Conservation (phyloP, 2,888 invertebrate species). For the Acanthosepion lycidas region DNA sequence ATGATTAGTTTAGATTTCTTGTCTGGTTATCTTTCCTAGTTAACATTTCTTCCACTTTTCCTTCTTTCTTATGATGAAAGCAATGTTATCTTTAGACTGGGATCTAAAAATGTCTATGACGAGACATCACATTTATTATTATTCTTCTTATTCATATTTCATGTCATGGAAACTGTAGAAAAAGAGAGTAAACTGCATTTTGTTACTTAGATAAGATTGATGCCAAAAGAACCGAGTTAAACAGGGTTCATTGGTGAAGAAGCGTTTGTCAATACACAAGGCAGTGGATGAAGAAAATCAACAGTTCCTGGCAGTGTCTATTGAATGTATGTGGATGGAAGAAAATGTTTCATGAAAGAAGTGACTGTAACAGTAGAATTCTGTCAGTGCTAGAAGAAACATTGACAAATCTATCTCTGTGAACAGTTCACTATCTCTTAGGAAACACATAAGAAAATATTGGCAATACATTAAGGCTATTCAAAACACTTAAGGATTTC, state of each 20-base stretch:
- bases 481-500: neutral
- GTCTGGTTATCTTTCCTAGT: neutral
- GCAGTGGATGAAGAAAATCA: neutral
- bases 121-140: neutral
- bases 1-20: neutral
- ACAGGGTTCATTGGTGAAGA: neutral
- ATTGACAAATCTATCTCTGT: constrained; percentile 33
- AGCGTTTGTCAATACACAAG: neutral
- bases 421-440: neutral
- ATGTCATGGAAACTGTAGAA: too few species aligned
- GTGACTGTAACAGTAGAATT: neutral
- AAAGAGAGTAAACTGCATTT: neutral
- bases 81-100: neutral
- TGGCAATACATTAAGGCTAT: neutral
- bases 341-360: neutral
- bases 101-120: neutral
- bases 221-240: neutral
- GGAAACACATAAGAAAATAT: neutral
- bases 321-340: neutral
- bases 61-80: neutral
- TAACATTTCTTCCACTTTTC: neutral
- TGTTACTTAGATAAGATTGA: neutral
- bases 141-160: neutral
- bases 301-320: too few species aligned
- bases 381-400: neutral